Evolutionary conservation across 2,113 vertebrate species (phyloP).

Genomic region (Crotalus helleri): DNA sequence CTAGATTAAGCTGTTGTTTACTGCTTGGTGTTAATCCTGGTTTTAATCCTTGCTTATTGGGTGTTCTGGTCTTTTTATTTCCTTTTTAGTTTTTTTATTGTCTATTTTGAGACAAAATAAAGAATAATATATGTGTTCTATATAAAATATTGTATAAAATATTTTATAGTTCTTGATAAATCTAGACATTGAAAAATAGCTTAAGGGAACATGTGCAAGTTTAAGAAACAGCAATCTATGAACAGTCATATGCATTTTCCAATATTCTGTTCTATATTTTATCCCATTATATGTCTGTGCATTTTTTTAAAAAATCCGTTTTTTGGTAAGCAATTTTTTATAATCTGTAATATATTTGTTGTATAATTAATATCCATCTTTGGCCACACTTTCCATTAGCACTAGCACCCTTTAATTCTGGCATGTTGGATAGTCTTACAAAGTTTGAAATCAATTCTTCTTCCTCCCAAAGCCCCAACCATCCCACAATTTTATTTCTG

Average conservation of each 20-base stretch:
- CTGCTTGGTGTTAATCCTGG: too few species aligned
- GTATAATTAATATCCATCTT: neutral
- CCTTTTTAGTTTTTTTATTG: too few species aligned
- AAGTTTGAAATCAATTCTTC: neutral
- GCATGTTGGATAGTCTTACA: neutral
- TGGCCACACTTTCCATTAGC: neutral
- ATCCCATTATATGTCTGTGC: neutral
- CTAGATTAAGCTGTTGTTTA: too few species aligned
- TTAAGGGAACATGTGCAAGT: neutral
- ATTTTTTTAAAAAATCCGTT: neutral
- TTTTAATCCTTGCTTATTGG: too few species aligned
- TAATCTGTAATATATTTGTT: neutral
- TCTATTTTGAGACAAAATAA: too few species aligned
- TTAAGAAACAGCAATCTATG: neutral
- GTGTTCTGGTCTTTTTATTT: too few species aligned
- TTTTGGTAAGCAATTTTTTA: neutral
- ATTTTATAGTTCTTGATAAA: neutral
- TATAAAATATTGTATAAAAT: neutral
- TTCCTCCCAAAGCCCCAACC: neutral
- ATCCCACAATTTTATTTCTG: neutral
- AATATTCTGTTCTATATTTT: neutral
- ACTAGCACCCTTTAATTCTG: neutral
- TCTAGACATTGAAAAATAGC: neutral
- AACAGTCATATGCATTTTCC: neutral
- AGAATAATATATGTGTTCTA: neutral